These are phyloP conservation scores for Ischnus inquisitorius DNA, from an alignment of 2,888 invertebrate genomes.

Conservation along the genomic window DNA sequence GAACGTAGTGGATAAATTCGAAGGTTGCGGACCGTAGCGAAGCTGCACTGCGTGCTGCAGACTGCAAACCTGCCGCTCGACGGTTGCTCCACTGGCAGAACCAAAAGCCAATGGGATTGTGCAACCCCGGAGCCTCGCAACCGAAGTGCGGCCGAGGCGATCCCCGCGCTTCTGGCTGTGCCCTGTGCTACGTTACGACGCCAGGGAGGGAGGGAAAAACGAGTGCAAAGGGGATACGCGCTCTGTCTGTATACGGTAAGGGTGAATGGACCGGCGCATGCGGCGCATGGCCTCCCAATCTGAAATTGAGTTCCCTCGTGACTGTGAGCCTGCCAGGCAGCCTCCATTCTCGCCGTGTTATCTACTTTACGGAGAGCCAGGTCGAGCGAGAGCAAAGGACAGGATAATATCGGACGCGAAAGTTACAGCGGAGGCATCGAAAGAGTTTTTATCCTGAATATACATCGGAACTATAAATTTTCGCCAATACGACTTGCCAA, in stretches of 20 bases:
- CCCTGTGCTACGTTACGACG: neutral
- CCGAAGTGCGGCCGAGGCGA: slow-evolving; percentile 42
- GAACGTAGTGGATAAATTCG: slow-evolving; percentile 47
- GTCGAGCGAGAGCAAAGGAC: neutral
- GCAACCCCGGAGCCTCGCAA: slow-evolving; percentile 27
- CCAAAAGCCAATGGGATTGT: slow-evolving; percentile 76
- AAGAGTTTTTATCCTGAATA: neutral
- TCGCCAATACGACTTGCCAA: neutral
- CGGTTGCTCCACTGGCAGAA: slow-evolving; percentile 48
- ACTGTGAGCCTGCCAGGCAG: slow-evolving; percentile 32
- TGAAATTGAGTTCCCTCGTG: slow-evolving; percentile 62
- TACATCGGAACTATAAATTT: neutral
- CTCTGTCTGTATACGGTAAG: slow-evolving; percentile 48
- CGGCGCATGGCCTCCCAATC: slow-evolving; percentile 58
- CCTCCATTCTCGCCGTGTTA: slow-evolving; percentile 35
- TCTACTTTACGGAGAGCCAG: slow-evolving; percentile 39
- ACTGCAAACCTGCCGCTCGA: slow-evolving; percentile 34
- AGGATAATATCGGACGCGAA: slow-evolving; percentile 8
- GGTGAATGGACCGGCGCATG: slow-evolving; percentile 61
- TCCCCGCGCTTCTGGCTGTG: slow-evolving; percentile 27
- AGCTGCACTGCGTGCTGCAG: slow-evolving; percentile 48
- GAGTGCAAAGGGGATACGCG: slow-evolving; percentile 19
- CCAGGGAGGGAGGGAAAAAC: slow-evolving; percentile 1
- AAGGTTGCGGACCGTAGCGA: slow-evolving; percentile 52
- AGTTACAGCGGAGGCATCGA: neutral